These are phyloP conservation scores for Albula goreensis DNA, from an alignment of 2,113 vertebrate species.

Conservation along the genomic window DNA sequence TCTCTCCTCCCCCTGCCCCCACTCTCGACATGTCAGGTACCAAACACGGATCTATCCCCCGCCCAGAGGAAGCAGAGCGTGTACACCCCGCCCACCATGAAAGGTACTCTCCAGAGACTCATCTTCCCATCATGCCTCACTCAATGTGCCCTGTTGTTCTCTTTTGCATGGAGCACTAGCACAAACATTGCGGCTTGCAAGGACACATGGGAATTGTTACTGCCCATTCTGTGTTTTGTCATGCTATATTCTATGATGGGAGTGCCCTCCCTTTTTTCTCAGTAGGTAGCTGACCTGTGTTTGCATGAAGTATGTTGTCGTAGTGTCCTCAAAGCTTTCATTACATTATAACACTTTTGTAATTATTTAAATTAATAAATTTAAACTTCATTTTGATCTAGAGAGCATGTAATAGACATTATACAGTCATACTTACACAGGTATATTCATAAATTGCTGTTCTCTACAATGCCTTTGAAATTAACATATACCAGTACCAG, in stretches of 20 bases:
- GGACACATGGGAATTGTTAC: too few species aligned
- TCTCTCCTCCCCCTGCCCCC: neutral
- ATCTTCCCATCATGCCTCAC: neutral
- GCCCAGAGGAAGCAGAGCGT: constrained; percentile 88
- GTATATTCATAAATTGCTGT: too few species aligned
- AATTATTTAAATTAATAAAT: too few species aligned
- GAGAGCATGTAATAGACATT: too few species aligned
- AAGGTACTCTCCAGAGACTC: constrained; percentile 76
- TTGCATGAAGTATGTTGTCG: neutral
- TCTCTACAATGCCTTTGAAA: too few species aligned
- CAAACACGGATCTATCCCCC: constrained; percentile 70
- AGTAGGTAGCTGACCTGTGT: neutral
- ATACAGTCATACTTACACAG: too few species aligned
- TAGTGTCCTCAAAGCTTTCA: neutral
- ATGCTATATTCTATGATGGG: neutral
- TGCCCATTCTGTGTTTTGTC: too few species aligned
- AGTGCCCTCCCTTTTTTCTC: neutral
- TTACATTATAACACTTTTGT: neutral
- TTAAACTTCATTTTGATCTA: too few species aligned
- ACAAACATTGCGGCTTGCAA: too few species aligned
- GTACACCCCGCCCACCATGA: constrained; percentile 79
- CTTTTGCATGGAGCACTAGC: neutral
- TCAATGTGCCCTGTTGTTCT: neutral
- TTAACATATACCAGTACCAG: too few species aligned
- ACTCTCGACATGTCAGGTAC: constrained; percentile 48